Conservation (phyloP, 2,113 vertebrate species). For the Hiodon alosoides region DNA sequence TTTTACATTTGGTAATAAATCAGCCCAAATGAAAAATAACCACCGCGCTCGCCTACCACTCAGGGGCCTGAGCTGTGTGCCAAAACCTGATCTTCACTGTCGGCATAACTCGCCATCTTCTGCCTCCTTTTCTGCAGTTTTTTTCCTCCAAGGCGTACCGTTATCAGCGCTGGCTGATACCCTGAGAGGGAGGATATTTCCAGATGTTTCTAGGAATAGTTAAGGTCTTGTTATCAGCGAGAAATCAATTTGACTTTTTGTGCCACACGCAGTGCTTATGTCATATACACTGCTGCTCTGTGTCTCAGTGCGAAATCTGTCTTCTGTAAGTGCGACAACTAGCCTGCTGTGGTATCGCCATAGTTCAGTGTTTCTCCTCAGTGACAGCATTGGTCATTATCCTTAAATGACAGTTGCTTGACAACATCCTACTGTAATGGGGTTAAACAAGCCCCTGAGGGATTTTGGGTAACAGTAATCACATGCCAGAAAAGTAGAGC, state of each 20-base stretch:
- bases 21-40: slow-evolving; percentile 27
- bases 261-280: not conserved
- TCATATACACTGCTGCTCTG: not conserved
- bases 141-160: not conserved
- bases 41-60: slow-evolving; percentile 27
- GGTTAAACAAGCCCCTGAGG: slow-evolving; percentile 14
- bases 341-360: not conserved
- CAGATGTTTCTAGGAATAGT: not conserved
- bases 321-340: not conserved
- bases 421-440: slow-evolving; percentile 16
- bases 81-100: slow-evolving; percentile 36
- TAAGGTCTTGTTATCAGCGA: no score
- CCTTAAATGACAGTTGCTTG: slow-evolving; percentile 12
- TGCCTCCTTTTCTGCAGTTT: not conserved
- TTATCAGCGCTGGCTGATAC: not conserved
- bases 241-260: not conserved
- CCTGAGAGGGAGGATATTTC: not conserved
- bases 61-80: slow-evolving; percentile 27
- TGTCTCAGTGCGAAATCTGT: not conserved
- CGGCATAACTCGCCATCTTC: slow-evolving; percentile 24
- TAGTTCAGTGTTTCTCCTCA: not conserved
- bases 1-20: slow-evolving; percentile 46
- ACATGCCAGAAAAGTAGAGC: slow-evolving; percentile 9
- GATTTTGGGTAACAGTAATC: slow-evolving; percentile 13
- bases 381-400: not conserved